phyloP scores from a whole-genome alignment of 1,140 invertebrate species.

The Achroia grisella region DNA sequence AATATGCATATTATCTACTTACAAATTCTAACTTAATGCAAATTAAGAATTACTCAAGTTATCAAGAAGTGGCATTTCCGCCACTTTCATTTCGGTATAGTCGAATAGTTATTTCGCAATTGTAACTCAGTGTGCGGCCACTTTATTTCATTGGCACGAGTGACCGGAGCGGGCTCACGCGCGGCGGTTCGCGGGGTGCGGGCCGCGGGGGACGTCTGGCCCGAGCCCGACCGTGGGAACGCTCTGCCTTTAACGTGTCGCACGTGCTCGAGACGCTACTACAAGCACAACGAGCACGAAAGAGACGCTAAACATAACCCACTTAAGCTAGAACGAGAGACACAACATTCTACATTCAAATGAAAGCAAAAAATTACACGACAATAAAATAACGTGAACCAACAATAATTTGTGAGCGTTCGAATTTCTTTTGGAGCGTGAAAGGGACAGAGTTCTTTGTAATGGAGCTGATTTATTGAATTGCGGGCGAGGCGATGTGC shows the following conservation, averaged over 20 bases:
- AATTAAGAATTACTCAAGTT: too few relatives aligned
- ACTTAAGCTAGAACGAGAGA: slow-evolving; percentile 23
- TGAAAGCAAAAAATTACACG: slow-evolving; percentile 49
- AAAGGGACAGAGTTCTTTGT: slow-evolving; percentile 40
- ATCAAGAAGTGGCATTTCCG: slow-evolving; percentile 33
- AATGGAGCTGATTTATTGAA: slow-evolving; percentile 55
- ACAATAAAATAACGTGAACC: slow-evolving; percentile 61
- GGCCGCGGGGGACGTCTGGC: slow-evolving; percentile 29
- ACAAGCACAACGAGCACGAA: slow-evolving; percentile 39
- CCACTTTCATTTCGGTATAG: slow-evolving; percentile 44
- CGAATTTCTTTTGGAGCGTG: slow-evolving; percentile 42
- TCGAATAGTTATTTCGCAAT: slow-evolving; percentile 55
- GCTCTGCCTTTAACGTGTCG: slow-evolving; percentile 68
- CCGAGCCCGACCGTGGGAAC: slow-evolving; percentile 67
- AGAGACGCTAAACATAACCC: neutral
- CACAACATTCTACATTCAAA: slow-evolving; percentile 10
- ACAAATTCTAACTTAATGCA: too few relatives aligned
- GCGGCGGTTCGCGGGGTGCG: slow-evolving; percentile 28
- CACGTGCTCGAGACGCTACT: slow-evolving; percentile 64
- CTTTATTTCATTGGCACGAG: slow-evolving; percentile 67
- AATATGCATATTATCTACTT: too few relatives aligned
- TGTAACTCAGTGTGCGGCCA: slow-evolving; percentile 60
- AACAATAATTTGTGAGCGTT: slow-evolving; percentile 64
- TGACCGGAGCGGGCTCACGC: slow-evolving; percentile 59
- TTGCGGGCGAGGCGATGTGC: slow-evolving; percentile 17